These are phyloP conservation scores for Antennarius maculatus DNA, from an alignment of 2,797 vertebrate species.

Conservation along the genomic window DNA sequence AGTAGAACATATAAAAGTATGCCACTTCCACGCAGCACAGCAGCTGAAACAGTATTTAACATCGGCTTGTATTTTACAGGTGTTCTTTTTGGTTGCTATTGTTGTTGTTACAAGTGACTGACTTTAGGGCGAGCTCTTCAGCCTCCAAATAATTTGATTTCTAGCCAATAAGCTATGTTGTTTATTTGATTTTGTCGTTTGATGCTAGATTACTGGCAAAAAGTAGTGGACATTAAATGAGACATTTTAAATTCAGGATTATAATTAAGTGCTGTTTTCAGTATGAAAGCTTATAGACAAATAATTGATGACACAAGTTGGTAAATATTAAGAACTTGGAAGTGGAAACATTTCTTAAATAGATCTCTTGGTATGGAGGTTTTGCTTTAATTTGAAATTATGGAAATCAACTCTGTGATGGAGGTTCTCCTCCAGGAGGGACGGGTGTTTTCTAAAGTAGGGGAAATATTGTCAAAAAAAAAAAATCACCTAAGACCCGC, in stretches of 20 bases:
- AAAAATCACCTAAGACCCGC: too few species aligned
- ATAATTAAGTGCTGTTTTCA: too few species aligned
- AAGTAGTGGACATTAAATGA: not conserved
- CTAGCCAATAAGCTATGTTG: conserved; percentile 30
- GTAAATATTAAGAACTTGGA: conserved; percentile 12
- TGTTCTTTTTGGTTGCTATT: conserved; percentile 58
- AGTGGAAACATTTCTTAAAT: too few species aligned
- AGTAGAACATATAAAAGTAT: conserved; percentile 63
- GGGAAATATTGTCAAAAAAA: too few species aligned
- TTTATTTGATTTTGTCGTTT: conserved; percentile 36
- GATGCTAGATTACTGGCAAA: conserved; percentile 21
- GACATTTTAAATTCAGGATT: too few species aligned
- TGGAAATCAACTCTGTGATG: too few species aligned
- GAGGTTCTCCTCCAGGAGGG: too few species aligned
- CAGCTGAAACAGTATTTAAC: conserved; percentile 55
- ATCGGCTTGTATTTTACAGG: conserved; percentile 60
- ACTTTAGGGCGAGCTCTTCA: not conserved
- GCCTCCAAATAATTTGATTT: conserved; percentile 15
- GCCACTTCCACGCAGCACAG: conserved; percentile 48
- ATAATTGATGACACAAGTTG: too few species aligned
- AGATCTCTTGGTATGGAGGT: too few species aligned
- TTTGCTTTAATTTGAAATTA: not conserved
- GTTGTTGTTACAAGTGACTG: conserved; percentile 24
- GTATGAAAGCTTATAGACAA: too few species aligned
- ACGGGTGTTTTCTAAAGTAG: too few species aligned